Percentiles rank a stretch among this genome's conserved stretches.
Evolutionary conservation across 2,888 invertebrate species (phyloP).

Genomic region (Drosophila multiciliata): DNA sequence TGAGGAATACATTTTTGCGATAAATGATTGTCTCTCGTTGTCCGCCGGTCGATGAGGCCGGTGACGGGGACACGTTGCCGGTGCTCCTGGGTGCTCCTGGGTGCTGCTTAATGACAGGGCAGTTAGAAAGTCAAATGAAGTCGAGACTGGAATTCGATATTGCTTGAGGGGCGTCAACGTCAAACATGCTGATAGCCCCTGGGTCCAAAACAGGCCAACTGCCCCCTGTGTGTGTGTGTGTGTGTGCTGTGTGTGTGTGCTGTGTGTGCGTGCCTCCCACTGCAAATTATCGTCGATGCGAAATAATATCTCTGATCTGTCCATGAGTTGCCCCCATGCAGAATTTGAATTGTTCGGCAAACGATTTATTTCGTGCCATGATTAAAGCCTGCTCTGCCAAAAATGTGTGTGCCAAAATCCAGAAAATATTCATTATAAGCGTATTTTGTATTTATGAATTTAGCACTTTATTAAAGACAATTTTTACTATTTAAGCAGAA

Average conservation of each 20-base stretch:
- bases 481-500: too few relatives aligned
- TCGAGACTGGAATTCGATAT: constrained; percentile 75
- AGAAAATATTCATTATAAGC: background rate
- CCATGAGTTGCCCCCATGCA: constrained; percentile 4
- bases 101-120: constrained; percentile 63
- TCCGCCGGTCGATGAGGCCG: background rate
- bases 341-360: constrained; percentile 5
- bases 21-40: constrained; percentile 55
- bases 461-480: background rate
- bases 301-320: constrained; percentile 49
- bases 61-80: too few relatives aligned
- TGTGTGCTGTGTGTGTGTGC: constrained; percentile 17
- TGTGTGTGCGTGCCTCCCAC: constrained; percentile 18
- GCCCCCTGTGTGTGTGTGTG: background rate
- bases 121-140: constrained; percentile 71
- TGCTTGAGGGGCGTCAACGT: constrained; percentile 19
- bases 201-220: constrained; percentile 4
- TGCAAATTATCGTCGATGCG: constrained; percentile 35
- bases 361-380: background rate
- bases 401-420: background rate
- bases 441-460: rapidly evolving
- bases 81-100: background rate
- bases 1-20: constrained; percentile 45
- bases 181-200: constrained; percentile 15
- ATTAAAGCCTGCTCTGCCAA: background rate